Percentiles rank a stretch among this genome's conserved stretches.
Conservation (phyloP, 2,797 vertebrate species). For the Ctenopoma multispine region DNA sequence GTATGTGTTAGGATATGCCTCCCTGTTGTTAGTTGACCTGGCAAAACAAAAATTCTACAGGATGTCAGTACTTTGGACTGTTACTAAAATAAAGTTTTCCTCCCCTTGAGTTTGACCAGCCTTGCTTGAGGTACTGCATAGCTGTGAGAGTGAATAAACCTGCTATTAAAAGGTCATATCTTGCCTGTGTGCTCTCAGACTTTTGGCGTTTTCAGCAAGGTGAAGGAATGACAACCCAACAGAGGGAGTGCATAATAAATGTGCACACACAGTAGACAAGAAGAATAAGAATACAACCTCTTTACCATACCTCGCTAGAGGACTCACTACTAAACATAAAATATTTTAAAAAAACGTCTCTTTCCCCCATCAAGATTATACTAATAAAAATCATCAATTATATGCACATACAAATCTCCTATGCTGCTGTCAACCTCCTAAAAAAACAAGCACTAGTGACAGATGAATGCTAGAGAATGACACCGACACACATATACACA, state of each 20-base stretch:
- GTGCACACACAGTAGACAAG: conserved; percentile 4
- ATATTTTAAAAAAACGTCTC: too few relatives aligned
- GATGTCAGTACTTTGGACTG: conserved; percentile 49
- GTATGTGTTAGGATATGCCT: conserved; percentile 26
- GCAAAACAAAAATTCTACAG: conserved; percentile 50
- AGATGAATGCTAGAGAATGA: conserved; percentile 9
- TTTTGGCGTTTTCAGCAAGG: conserved; percentile 21
- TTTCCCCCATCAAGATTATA: not conserved
- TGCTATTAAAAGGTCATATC: conserved; percentile 47
- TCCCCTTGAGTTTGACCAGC: conserved; percentile 25
- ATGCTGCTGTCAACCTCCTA: conserved; percentile 32
- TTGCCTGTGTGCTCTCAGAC: conserved; percentile 21
- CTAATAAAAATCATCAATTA: not conserved
- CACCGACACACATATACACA: not conserved
- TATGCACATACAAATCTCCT: conserved; percentile 3
- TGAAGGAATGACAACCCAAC: not conserved
- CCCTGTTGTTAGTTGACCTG: conserved; percentile 35
- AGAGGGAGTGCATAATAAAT: not conserved
- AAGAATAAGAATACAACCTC: conserved; percentile 11
- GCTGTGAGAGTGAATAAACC: conserved; percentile 32
- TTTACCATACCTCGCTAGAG: not conserved
- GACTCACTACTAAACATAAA: not conserved
- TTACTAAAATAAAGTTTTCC: conserved; percentile 57
- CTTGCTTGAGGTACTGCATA: conserved; percentile 3
- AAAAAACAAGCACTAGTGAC: conserved; percentile 4